Base-by-base conservation (phyloP, 2,113 vertebrate genomes). In the Brienomyrus longianalis region DNA sequence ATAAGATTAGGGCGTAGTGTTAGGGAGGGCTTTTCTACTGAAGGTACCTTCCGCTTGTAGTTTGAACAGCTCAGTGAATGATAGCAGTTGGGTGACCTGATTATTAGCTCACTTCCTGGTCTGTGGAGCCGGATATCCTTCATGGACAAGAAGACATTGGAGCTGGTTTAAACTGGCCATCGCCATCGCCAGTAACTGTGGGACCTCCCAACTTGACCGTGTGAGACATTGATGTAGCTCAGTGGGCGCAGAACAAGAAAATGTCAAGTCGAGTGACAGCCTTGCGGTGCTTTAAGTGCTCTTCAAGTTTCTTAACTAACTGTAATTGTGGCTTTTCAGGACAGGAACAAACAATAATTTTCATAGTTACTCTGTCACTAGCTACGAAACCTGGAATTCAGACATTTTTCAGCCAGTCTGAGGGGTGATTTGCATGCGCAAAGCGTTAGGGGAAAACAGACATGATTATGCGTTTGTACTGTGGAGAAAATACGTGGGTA, bases 401-500 rank as follows among this genome's bases (percentile, higher is more conserved):
- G n/a, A 19, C 83, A 85, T 85, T 85, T 51, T 85, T 50, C 83
- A 27, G 83, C 6, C 83, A 23, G 10, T 85, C 45, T 50, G 48
- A 85, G 48, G 45, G 83, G 19, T 27, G 45, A 48, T 85, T 85
- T 85, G 43, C 83, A 85, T 48, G 43, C 21, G 9, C 43, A 50
- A 50, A 31, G 48, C 1, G 47, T 48, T 83, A 21, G 15, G 83
- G 45, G 45, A 3, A 48, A 85, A 50, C 47, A n/a, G 48, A 50
- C 11, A 86, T 86, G 83, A 86, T 86, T 86, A 50, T 86, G 48
- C n/a, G 3, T 86, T 86, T 86, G 83, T 48, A 50, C 23, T 86
- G 83, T n/a, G 45, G n/a, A 50, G 48, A 50, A 51, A 51, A 27
- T 80, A 50, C 9, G 45, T 31, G 48, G 83, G 11, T 86, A 86